Evolutionary conservation across 2,888 invertebrate species (phyloP).

Genomic region (Unio delphinus): DNA sequence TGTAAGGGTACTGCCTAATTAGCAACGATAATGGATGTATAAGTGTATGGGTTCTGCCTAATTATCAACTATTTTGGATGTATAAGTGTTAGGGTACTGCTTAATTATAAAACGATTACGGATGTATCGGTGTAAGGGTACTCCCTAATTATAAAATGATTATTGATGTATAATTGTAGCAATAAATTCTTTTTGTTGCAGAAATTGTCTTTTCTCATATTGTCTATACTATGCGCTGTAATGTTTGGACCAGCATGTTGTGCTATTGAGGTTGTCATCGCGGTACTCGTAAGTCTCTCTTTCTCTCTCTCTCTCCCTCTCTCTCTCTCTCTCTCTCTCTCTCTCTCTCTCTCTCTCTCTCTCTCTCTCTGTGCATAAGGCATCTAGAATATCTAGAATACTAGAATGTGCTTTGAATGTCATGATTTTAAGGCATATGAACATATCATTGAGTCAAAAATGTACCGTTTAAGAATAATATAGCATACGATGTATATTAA

Average conservation of each 20-base stretch:
- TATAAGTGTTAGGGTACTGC: too few species aligned
- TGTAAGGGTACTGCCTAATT: too few species aligned
- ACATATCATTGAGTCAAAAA: too few species aligned
- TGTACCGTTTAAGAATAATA: too few species aligned
- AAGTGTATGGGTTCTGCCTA: too few species aligned
- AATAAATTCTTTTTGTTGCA: conserved; percentile 18
- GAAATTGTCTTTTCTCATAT: conserved; percentile 52
- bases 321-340: not conserved
- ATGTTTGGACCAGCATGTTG: conserved; percentile 47
- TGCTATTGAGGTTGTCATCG: conserved; percentile 35
- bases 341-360: not conserved
- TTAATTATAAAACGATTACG: too few species aligned
- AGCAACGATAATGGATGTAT: too few species aligned
- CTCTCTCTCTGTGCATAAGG: not conserved
- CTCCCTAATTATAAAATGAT: too few species aligned
- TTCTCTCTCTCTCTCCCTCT: not conserved
- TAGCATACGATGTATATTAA: too few species aligned
- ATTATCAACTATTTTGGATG: too few species aligned
- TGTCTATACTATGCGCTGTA: conserved; percentile 47
- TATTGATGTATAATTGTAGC: too few species aligned
- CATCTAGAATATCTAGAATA: not conserved
- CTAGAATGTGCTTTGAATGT: not conserved
- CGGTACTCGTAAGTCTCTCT: conserved; percentile 38
- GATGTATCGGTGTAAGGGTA: too few species aligned
- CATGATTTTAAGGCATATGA: not conserved